Evolutionary conservation across 2,888 invertebrate genomes (phyloP), one percentile per base, ranked within the genome.

Genomic region (Ochropleura plecta): DNA sequence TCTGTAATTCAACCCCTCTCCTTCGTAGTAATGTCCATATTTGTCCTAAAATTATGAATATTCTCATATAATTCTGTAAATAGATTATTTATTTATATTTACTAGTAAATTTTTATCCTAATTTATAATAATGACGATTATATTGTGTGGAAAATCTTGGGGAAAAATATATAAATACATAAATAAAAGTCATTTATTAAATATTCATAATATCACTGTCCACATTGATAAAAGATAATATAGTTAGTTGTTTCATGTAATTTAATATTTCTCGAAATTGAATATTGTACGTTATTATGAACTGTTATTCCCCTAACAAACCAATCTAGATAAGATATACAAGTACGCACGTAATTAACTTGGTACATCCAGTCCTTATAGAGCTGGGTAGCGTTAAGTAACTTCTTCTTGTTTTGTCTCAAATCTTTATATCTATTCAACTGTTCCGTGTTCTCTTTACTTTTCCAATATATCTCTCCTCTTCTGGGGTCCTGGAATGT

Each of bases 11-110:
- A 94, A 83, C 49, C 93, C 93, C 67, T 92, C 90, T 0, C 93
- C 95, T 86, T 96, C 96, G 73, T 95, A 95, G 78, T 96, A 96
- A 57, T 92, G 91, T 0, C 96, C 96, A 16, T 87, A 90, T 81
- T 90, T 88, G 72, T 96, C 92, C 96, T 96, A 42, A 63, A 81
- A 79, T n/a, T n/a, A 70, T 64, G 16, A 0, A 30, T 20, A 16
- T 16, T 68, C 6, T 49, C 5, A 48, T 30, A n/a, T 8, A 8
- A n/a, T n/a, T n/a, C n/a, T 53, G 4, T 18, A 20, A n/a, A 20
- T 53, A 5, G 1, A n/a, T n/a, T 16, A 44, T 10, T 0, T 30
- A 48, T 48, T 48, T 40, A 30, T 30, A 30, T 30, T 30, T 30
- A 2, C 30, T 30, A 30, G 30, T 30, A 30, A 3, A 14, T 30